Evolutionary conservation across 1,140 invertebrate species (phyloP).

Genomic region (Tribolium castaneum): DNA sequence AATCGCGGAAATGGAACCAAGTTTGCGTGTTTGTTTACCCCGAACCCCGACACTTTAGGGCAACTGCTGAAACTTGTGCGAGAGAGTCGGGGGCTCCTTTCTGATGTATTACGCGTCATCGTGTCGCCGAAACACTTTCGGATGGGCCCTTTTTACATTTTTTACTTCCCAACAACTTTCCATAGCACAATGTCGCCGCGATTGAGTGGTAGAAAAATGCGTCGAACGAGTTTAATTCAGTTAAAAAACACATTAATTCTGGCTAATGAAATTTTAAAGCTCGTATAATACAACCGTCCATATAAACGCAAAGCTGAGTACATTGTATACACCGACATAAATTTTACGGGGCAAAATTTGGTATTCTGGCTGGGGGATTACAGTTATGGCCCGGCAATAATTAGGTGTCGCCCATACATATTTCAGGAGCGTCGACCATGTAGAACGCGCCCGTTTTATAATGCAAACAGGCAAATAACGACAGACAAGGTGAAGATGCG

Average conservation of each 20-base stretch:
- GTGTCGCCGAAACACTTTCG: conserved; percentile 48
- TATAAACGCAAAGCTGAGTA: conserved; percentile 38
- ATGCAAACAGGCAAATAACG: conserved; percentile 36
- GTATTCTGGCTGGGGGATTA: conserved; percentile 51
- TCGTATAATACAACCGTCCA: conserved; percentile 34
- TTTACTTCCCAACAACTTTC: not conserved
- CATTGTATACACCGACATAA: conserved; percentile 43
- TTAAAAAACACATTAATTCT: conserved; percentile 38
- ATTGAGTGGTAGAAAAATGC: not conserved
- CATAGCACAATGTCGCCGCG: not conserved
- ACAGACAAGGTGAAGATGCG: conserved; percentile 5
- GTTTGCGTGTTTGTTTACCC: conserved; percentile 49
- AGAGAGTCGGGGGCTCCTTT: not conserved
- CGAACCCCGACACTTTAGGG: not conserved
- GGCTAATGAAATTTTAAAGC: conserved; percentile 43
- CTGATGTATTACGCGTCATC: conserved; percentile 49
- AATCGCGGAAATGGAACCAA: conserved; percentile 50
- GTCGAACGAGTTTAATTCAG: conserved; percentile 13
- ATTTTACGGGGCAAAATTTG: conserved; percentile 50
- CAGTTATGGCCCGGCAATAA: conserved; percentile 50
- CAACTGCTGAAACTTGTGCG: conserved; percentile 15
- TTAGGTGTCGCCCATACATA: conserved; percentile 52
- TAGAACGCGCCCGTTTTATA: conserved; percentile 43
- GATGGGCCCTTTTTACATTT: conserved; percentile 21
- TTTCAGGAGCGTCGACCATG: conserved; percentile 43